Conservation (phyloP, 2,797 vertebrate species). For the Linurgus olivaceus region DNA sequence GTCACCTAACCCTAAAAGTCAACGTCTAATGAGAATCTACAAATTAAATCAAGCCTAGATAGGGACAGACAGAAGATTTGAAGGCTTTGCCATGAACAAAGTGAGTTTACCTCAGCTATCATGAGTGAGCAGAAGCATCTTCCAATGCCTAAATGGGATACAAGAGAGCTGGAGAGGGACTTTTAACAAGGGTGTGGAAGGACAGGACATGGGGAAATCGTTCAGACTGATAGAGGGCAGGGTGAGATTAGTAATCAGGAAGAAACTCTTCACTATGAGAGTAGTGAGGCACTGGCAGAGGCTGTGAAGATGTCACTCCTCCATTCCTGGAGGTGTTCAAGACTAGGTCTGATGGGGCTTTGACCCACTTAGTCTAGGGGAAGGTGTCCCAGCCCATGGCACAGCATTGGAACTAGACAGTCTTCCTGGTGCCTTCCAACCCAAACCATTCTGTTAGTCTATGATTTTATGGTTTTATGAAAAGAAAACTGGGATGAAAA, state of each 20-base stretch:
- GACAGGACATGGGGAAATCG: neutral
- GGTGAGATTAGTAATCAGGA: neutral
- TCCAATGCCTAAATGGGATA: neutral
- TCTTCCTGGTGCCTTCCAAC: neutral
- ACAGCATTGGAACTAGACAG: neutral
- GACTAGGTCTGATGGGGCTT: neutral
- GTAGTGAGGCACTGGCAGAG: neutral
- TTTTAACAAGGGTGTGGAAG: neutral
- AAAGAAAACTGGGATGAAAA: neutral
- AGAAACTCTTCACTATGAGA: neutral
- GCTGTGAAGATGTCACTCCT: neutral
- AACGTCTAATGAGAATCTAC: neutral
- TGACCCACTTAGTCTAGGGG: neutral
- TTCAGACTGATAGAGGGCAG: neutral
- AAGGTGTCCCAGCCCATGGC: neutral
- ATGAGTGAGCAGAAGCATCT: neutral
- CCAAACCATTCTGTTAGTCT: neutral
- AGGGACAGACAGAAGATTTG: neutral
- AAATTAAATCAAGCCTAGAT: constrained; percentile 4
- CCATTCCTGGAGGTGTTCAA: neutral
- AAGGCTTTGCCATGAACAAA: neutral
- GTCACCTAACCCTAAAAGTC: neutral
- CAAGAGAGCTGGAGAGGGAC: neutral
- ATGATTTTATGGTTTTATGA: neutral
- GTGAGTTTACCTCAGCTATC: neutral